Evolutionary conservation across 2,113 vertebrate species (phyloP), one percentile per base, ranked within the genome.

Genomic region (Protobothrops flavoviridis): DNA sequence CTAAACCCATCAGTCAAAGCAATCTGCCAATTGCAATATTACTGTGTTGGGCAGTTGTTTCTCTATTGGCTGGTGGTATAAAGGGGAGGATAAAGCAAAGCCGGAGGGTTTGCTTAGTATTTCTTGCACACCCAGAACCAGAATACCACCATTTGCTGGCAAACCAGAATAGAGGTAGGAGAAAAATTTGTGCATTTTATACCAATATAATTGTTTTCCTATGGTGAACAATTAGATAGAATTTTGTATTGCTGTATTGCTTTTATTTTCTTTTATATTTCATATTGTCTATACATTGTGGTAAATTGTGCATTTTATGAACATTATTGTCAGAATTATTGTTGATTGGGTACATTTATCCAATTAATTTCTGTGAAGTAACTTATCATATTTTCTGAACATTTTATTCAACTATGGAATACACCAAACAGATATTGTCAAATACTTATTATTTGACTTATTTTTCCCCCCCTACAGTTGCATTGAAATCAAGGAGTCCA

Each of bases 401-500:
- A 39, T 81, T 81, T 81, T 55, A 55, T 55, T 15, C 53, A 55
- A 56, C 55, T 56, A 17, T 20, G 55, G 55, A 56, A 56, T 48
- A 48, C 5, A 8, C 48, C 88, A 89, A 57, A 12, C 23, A 20
- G 59, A 9, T 7, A 50, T 39, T 92, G 39, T 92, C 26, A 69
- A 87, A 90, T 1, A 69, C 8, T 24, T 9, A 29, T 11, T 94
- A 15, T 85, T 0, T 6, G 0, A 48, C 12, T 10, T 59, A 21
- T 88, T 93, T 56, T 43, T 89, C 85, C 91, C 85, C 91, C 90
- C 33, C 85, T 94, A 5, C 93, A 99, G 98, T 98, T 97, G 96
- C 98, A 91, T 96, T 98, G 93, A 98, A 98, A 86, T 96, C 97
- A 69, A 96, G 96, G 20, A 96, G 61, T 50, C 94, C 95, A 69